Evolutionary conservation across 2,113 vertebrate species (phyloP).

Genomic region (Corythornis cristatus): DNA sequence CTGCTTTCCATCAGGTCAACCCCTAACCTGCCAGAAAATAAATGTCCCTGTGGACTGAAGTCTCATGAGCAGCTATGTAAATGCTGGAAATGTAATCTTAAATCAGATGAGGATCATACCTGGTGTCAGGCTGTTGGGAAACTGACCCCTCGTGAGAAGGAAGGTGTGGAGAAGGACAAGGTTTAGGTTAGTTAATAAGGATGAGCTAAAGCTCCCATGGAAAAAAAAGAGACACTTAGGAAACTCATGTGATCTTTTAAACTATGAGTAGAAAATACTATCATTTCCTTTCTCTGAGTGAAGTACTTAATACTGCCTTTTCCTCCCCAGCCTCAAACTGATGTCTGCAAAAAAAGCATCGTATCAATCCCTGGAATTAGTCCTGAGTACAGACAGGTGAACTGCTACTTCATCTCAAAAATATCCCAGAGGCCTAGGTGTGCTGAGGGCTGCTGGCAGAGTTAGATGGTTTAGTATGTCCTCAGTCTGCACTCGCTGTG

Average conservation of each 20-base stretch:
- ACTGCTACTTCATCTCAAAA: not conserved
- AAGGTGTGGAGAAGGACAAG: not conserved
- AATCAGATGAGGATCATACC: not conserved
- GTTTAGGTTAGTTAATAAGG: not conserved
- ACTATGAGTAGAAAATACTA: not conserved
- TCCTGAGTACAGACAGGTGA: not conserved
- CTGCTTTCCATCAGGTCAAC: not conserved
- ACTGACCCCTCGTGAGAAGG: not conserved
- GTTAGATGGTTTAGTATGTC: not conserved
- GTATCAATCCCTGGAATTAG: not conserved
- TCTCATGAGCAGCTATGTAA: not conserved
- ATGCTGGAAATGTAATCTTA: not conserved
- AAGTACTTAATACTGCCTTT: not conserved
- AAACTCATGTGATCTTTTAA: not conserved
- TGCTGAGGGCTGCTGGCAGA: not conserved
- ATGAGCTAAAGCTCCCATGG: not conserved
- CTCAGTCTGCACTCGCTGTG: not conserved
- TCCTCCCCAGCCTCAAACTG: not conserved
- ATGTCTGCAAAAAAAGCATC: not conserved
- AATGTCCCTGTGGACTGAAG: not conserved
- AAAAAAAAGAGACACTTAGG: not conserved
- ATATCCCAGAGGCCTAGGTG: not conserved
- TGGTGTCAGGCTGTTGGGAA: not conserved
- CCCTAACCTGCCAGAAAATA: not conserved
- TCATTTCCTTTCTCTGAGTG: not conserved